Evolutionary conservation across 1,140 invertebrate species (phyloP).

Genomic region (Leptonema lineaticorne): DNA sequence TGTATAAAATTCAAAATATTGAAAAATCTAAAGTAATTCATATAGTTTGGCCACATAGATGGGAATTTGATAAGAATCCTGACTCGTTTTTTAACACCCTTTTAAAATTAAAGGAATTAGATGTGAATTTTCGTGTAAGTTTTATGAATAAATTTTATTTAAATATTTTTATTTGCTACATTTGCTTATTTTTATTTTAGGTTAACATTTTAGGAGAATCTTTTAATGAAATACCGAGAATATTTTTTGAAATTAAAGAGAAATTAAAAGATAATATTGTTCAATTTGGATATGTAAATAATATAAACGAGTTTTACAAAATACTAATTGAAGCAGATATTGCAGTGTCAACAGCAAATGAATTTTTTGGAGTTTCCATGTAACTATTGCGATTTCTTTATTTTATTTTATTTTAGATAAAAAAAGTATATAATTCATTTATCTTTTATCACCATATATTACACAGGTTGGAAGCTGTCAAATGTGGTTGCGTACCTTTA

Average conservation of each 20-base stretch:
- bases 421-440: background rate
- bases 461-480: constrained; percentile 67
- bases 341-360: constrained; percentile 71
- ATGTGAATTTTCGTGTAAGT: constrained; percentile 58
- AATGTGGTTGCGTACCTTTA: constrained; percentile 68
- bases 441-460: no score
- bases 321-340: constrained; percentile 61
- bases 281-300: constrained; percentile 63
- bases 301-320: constrained; percentile 61
- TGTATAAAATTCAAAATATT: background rate
- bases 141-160: no score
- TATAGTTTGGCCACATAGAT: constrained; percentile 77
- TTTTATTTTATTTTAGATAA: constrained; percentile 4
- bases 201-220: constrained; percentile 34
- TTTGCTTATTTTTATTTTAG: constrained; percentile 20
- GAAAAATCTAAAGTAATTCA: constrained; percentile 46
- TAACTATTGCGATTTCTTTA: constrained; percentile 43
- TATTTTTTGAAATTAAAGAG: constrained; percentile 57
- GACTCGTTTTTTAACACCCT: constrained; percentile 64
- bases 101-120: constrained; percentile 57
- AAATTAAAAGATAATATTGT: constrained; percentile 58
- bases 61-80: constrained; percentile 81
- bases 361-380: constrained; percentile 77
- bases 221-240: constrained; percentile 59
- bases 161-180: no score